Percentiles rank a stretch among this genome's conserved stretches.
Evolutionary conservation across 2,888 invertebrate genomes (phyloP).

Genomic region (Embidobia sp.): DNA sequence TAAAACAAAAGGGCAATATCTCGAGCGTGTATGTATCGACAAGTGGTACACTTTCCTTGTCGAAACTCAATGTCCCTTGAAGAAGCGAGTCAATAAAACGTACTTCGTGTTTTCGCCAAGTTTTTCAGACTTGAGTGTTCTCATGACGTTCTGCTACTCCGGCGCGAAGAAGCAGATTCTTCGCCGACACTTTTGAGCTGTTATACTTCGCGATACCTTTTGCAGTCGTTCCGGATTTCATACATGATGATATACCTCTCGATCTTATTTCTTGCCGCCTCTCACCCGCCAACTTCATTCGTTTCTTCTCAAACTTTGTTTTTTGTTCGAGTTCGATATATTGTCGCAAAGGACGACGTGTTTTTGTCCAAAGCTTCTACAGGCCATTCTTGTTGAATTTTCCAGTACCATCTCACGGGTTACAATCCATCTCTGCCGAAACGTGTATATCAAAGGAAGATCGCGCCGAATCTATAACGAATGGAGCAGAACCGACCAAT

Average conservation of each 20-base stretch:
- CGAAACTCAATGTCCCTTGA: constrained; percentile 45
- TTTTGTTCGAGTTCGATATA: constrained; percentile 22
- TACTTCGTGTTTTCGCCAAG: constrained; percentile 66
- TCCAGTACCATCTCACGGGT: constrained; percentile 8
- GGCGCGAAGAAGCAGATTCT: constrained; percentile 48
- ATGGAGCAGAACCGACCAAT: constrained; percentile 48
- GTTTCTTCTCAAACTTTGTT: no score
- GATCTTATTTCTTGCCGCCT: no score
- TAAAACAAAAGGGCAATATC: constrained; percentile 43
- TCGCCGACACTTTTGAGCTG: constrained; percentile 43
- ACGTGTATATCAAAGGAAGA: constrained; percentile 37
- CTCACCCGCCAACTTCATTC: no score
- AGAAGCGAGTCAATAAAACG: constrained; percentile 63
- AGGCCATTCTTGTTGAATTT: constrained; percentile 6
- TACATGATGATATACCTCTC: constrained; percentile 36
- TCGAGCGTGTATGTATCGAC: constrained; percentile 46
- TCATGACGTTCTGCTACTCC: constrained; percentile 55
- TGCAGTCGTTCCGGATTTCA: constrained; percentile 18
- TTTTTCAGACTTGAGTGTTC: constrained; percentile 65
- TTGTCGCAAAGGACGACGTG: constrained; percentile 9
- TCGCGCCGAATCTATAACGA: constrained; percentile 37
- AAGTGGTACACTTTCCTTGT: constrained; percentile 50
- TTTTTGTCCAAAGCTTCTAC: constrained; percentile 11
- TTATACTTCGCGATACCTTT: constrained; percentile 31
- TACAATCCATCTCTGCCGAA: constrained; percentile 29